These are phyloP conservation scores for Corapipo altera DNA, from an alignment of 2,113 vertebrate genomes.

Conservation along the genomic window DNA sequence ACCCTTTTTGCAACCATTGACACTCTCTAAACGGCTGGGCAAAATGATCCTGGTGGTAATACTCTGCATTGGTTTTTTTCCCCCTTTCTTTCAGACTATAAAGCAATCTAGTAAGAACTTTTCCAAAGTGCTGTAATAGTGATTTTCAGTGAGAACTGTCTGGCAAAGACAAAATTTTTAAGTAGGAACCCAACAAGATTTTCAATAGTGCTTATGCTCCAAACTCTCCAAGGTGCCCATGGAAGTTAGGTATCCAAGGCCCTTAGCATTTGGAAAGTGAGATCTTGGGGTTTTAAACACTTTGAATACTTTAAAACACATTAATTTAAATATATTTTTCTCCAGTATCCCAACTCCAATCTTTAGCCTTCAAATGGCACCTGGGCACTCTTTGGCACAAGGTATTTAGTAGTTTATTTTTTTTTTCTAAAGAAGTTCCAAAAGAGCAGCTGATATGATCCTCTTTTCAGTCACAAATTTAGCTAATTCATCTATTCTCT, in stretches of 20 bases:
- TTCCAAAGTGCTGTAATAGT: neutral
- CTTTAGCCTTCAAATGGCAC: neutral
- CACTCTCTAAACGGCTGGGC: neutral
- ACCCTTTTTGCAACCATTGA: neutral
- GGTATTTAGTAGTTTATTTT: neutral
- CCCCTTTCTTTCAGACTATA: neutral
- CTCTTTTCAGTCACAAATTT: neutral
- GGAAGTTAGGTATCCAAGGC: neutral
- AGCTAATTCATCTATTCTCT: neutral
- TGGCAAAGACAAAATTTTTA: neutral
- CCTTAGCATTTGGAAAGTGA: neutral
- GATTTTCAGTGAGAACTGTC: neutral
- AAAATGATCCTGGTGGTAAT: neutral
- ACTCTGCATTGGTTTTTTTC: neutral
- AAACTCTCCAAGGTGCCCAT: neutral
- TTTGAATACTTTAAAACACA: neutral
- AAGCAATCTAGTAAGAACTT: neutral
- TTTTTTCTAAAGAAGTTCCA: neutral
- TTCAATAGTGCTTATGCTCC: neutral
- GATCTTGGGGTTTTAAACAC: neutral
- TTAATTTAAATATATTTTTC: neutral
- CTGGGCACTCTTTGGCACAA: neutral
- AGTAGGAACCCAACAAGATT: neutral
- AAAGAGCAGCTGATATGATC: neutral
- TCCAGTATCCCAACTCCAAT: neutral